Evolutionary conservation across 2,888 invertebrate species (phyloP), one percentile per base, ranked within the genome.

Genomic region (Eristalis tenax): DNA sequence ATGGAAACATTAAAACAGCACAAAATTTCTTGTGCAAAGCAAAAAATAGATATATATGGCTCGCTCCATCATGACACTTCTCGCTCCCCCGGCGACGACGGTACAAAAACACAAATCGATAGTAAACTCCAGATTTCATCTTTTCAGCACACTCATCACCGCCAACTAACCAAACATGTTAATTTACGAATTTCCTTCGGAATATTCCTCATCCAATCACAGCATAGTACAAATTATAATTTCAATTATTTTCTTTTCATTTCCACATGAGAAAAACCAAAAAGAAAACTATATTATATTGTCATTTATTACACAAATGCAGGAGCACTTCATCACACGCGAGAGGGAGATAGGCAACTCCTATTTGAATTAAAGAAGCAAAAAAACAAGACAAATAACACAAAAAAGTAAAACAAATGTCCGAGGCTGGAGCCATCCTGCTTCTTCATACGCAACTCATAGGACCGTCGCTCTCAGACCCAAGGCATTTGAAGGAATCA

Each of bases 251-350:
- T 35, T 40, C 74, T 70, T 78, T 71, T 65, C 38, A 50, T 50
- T 71, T 57, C 23, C 38, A 66, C 32, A 59, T 43, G 59, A 57
- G 65, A 69, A 68, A 73, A 77, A 57, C 26, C 32, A 77, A 78
- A 40, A 63, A 76, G 23, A 32, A 6, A 32, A 32, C 32, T 74
- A 73, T 59, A 59, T 77, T 59, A 23, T 79, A 40, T 76, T 73
- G 79, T 83, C 83, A 87, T 71, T 71, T 79, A 87, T 83, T 87
- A 73, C 63, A 83, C 78, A 87, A 83, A 82, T 76, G 77, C 83
- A 83, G 78, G 74, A 73, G 82, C 77, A 59, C 65, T 82, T 57
- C 69, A 69, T 63, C 57, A 32, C 10, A 71, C 78, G 83, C 69
- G 69, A 40, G 43, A 75, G 65, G 10, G 79, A 74, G 74, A 66